Evolutionary conservation across 23 tunicate genomes (phyloP).

Genomic region (Halocynthia roretzi): DNA sequence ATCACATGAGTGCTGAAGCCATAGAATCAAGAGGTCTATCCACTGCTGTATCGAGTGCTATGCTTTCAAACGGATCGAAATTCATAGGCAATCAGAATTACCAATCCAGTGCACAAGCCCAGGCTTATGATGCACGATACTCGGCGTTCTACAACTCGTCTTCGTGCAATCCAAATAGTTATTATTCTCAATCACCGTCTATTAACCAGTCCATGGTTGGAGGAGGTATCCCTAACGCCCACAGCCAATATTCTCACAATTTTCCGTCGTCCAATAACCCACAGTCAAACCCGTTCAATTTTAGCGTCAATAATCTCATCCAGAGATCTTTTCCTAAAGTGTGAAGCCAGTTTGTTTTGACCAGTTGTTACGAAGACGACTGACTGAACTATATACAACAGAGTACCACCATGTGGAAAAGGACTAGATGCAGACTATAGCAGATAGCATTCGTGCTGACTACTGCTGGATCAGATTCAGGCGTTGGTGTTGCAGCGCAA

Average conservation of each 20-base stretch:
- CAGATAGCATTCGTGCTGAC: too few species aligned
- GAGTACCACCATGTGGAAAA: too few species aligned
- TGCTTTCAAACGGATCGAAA: constrained; percentile 16
- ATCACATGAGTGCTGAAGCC: not conserved
- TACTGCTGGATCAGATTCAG: too few species aligned
- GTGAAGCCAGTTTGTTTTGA: constrained; percentile 1
- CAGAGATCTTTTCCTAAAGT: constrained; percentile 63
- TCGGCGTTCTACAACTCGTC: constrained; percentile 15
- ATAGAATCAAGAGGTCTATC: not conserved
- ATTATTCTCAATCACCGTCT: constrained; percentile 15
- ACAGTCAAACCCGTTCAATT: constrained; percentile 42
- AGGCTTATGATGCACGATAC: constrained; percentile 15
- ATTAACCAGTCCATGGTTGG: constrained; percentile 15
- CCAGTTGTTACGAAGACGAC: too few species aligned
- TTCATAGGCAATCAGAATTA: constrained; percentile 4
- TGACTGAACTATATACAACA: too few species aligned
- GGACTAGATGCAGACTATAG: too few species aligned
- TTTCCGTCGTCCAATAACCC: constrained; percentile 16
- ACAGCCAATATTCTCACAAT: constrained; percentile 21
- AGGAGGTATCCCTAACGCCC: constrained; percentile 8
- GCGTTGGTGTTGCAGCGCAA: too few species aligned
- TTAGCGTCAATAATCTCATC: constrained; percentile 74
- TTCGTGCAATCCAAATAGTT: constrained; percentile 11
- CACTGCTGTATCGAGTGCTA: constrained; percentile 16
- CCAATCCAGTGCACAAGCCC: constrained; percentile 12